These are phyloP conservation scores for Liposcelis brunnea DNA, from an alignment of 2,888 invertebrate species.

Conservation along the genomic window DNA sequence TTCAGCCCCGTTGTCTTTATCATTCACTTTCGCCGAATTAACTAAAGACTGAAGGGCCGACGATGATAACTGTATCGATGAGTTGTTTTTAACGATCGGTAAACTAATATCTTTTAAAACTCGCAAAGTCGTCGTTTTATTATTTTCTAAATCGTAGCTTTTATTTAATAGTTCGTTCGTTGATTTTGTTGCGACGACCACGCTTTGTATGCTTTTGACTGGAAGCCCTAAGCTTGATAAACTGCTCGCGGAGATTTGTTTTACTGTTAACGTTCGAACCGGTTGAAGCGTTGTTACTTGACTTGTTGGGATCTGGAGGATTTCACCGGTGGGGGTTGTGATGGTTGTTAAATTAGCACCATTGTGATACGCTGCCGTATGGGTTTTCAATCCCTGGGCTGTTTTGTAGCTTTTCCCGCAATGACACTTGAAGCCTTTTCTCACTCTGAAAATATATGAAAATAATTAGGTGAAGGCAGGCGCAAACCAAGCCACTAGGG, in stretches of 20 bases:
- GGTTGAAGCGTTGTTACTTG: slow-evolving; percentile 18
- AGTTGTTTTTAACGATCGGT: too few relatives aligned
- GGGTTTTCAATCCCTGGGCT: slow-evolving; percentile 57
- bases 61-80: too few relatives aligned
- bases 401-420: slow-evolving; percentile 79
- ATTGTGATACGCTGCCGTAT: slow-evolving; percentile 34
- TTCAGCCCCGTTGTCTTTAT: too few relatives aligned
- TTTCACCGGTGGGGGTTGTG: slow-evolving; percentile 19
- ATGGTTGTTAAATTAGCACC: slow-evolving; percentile 21
- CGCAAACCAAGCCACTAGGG: not conserved
- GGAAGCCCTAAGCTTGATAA: slow-evolving; percentile 19
- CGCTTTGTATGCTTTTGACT: slow-evolving; percentile 18
- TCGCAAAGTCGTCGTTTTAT: too few relatives aligned
- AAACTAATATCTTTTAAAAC: too few relatives aligned
- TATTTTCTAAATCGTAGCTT: too few relatives aligned
- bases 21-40: too few relatives aligned
- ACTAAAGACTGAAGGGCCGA: too few relatives aligned
- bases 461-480: not conserved
- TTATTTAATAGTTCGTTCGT: too few relatives aligned
- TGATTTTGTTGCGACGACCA: slow-evolving; percentile 19
- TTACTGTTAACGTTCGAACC: slow-evolving; percentile 19
- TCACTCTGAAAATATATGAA: slow-evolving; percentile 37
- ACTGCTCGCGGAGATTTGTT: slow-evolving; percentile 17
- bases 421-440: slow-evolving; percentile 64
- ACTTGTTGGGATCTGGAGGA: slow-evolving; percentile 19